phyloP scores from a whole-genome alignment of 2,113 vertebrate genomes.

The Pitta sordida region DNA sequence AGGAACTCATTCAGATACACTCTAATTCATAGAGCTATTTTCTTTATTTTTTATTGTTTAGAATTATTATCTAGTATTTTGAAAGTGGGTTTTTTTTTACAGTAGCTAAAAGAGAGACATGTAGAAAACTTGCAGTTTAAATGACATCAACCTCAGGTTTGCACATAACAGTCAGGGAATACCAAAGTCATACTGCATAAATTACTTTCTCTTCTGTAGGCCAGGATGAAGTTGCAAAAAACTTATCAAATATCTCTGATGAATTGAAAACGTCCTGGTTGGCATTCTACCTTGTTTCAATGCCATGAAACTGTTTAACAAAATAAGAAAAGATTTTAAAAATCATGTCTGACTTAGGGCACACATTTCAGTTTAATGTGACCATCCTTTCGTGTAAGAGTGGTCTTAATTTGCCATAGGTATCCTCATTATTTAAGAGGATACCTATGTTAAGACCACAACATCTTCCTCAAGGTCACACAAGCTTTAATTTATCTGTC shows the following conservation, averaged over 20 bases:
- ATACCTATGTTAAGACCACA: too few species aligned
- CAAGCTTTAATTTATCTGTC: background rate
- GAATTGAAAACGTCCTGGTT: background rate
- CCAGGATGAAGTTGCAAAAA: background rate
- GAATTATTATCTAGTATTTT: background rate
- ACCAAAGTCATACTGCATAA: background rate
- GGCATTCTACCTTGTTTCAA: background rate
- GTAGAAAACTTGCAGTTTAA: background rate
- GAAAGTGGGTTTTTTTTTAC: background rate
- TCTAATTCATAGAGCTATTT: background rate
- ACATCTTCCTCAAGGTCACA: background rate
- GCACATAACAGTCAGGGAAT: background rate
- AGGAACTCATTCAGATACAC: background rate
- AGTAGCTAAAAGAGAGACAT: background rate
- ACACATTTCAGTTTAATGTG: background rate
- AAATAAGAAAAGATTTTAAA: background rate
- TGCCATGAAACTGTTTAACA: background rate
- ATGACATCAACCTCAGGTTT: background rate
- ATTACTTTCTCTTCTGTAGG: background rate
- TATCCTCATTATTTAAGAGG: background rate
- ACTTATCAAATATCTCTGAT: background rate
- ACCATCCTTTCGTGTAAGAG: background rate
- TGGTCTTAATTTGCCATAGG: background rate
- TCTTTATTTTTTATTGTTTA: background rate
- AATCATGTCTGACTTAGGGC: background rate